Base-by-base conservation (phyloP, 2,797 vertebrate genomes). In the Schizopygopsis malacanthus region DNA sequence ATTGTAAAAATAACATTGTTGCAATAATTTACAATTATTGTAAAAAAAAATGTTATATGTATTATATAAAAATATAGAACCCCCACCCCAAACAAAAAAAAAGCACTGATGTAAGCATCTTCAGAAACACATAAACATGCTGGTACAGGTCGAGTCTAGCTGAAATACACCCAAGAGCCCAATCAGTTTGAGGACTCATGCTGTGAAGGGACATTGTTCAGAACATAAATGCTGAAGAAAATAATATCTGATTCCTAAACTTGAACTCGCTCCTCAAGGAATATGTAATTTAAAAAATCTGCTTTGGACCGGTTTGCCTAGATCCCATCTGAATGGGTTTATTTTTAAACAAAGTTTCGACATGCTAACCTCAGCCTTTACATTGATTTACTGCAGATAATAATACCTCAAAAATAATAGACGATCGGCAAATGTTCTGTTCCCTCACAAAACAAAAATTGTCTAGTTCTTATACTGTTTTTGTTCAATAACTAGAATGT, bases 201-300 rank as follows among this genome's bases (percentile, higher is more conserved):
- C 73, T 43, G 73, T 69, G 82, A 22, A 83, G 81, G 39, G 54
- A 83, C 54, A 59, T 28, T 73, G 41, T 82, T 82, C 67, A 56
- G 69, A 28, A 75, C 82, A 83, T 75, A 41, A 37, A 79, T 0
- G 18, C n/a, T 45, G n/a, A 70, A 79, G 75, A 79, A 79, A 84
- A 84, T 79, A 79, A 22, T 16, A 56, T 79, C 75, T 78, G 73
- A 84, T 33, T 78, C 61, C 50, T 56, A 43, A 78, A 84, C 33
- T 84, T 67, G 9, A 69, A 43, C 63, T 43, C 16, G n/a, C 22
- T 79, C 47, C n/a, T 54, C 11, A 13, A 69, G 47, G 11, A 84
- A 78, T 84, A 76, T 54, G 56, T 43, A 37, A 56, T 41, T 56
- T 0, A 13, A 54, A 25, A 54, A 67, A 76, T 39, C 15, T 69